Evolutionary conservation across 1,140 invertebrate genomes (phyloP), one percentile per base, ranked within the genome.

Genomic region (Meloidogyne floridensis): DNA sequence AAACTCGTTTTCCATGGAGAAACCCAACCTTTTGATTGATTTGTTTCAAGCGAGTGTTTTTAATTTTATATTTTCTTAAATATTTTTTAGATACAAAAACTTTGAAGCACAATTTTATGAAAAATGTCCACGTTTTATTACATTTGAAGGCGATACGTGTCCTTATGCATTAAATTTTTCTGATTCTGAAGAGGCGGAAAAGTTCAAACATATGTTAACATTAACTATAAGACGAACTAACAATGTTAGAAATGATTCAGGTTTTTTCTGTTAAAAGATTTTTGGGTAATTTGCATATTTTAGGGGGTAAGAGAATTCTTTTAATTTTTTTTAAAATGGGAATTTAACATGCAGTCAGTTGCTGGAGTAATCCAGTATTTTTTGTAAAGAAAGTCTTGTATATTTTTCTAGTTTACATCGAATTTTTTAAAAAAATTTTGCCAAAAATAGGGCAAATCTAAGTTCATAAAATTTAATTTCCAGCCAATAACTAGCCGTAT

Each of bases 61-160:
- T n/a, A 80, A 69, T 77, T 54, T 43, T 13, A 1, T 4, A 78
- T 11, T 11, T 15, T 43, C 18, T 84, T 43, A 9, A 72, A 2
- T 32, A 32, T 20, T 83, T 74, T 47, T 47, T 13, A 82, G 81
- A 20, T 82, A 82, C 20, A 56, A 83, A 13, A 32, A 83, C 18
- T 83, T 83, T 11, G 53, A 70, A 47, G 83, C 83, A 6, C 84
- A 84, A 56, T 59, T 32, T 72, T 83, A 83, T 20, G 32, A 83
- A n/a, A 84, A 84, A 9, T 85, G 82, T 80, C 82, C 82, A 13
- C 65, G 76, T 20, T 43, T 83, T 32, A 53, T 84, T 9, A 15
- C 72, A 11, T 83, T 83, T 80, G 82, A 83, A 65, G 72, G 82
- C 54, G 82, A 83, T 53, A 13, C 54, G 1, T 84, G 74, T 70